These are phyloP conservation scores for Nephrotoma appendiculata DNA, from an alignment of 2,888 invertebrate genomes.

Conservation along the genomic window DNA sequence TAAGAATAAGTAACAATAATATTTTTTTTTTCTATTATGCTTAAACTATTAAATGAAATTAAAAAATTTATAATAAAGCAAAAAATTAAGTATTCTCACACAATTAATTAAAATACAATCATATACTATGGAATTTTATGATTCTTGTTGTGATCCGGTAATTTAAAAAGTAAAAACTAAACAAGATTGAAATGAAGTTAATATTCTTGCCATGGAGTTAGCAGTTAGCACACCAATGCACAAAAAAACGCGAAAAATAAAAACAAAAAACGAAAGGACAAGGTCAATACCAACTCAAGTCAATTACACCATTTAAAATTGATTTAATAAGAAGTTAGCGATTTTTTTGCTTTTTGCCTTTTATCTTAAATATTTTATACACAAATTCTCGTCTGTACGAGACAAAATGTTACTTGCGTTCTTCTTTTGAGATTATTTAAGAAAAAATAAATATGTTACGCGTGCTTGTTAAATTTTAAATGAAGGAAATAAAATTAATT, in stretches of 20 bases:
- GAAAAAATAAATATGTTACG: background rate
- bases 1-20: background rate
- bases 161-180: background rate
- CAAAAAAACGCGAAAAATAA: background rate
- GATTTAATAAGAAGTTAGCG: background rate
- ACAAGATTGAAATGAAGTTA: background rate
- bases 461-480: background rate
- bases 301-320: background rate
- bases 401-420: background rate
- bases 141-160: background rate
- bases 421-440: background rate
- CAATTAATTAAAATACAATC: background rate
- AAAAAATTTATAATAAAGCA: background rate
- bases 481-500: background rate
- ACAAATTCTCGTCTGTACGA: background rate
- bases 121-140: background rate
- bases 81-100: background rate
- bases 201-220: background rate
- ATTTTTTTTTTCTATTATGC: background rate
- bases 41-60: background rate
- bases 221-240: background rate
- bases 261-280: background rate
- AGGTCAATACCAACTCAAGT: background rate
- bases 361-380: background rate
- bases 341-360: background rate